Conservation (phyloP, 2,888 invertebrate genomes). For the Thera britannica region DNA sequence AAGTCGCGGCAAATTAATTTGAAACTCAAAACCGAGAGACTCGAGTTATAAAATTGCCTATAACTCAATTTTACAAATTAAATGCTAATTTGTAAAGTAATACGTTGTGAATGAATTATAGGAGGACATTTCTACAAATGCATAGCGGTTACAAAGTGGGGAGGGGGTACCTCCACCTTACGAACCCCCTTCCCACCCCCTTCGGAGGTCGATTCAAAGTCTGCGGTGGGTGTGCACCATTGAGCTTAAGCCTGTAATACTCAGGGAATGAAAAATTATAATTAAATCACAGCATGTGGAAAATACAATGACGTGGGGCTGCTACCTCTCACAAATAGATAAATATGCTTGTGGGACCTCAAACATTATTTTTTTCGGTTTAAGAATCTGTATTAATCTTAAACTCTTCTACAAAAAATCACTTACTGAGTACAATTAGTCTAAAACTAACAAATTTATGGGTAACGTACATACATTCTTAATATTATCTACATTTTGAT, state of each 20-base stretch:
- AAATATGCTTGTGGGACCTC: too few relatives aligned
- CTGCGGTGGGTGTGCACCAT: slow-evolving; percentile 23
- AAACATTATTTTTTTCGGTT: too few relatives aligned
- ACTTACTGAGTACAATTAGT: too few relatives aligned
- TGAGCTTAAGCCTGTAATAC: slow-evolving; percentile 6
- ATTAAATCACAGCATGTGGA: background rate
- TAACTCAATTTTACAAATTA: too few relatives aligned
- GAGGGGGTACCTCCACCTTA: background rate
- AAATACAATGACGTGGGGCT: background rate
- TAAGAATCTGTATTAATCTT: too few relatives aligned
- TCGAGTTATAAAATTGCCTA: too few relatives aligned
- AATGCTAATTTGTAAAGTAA: background rate
- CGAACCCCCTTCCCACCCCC: background rate
- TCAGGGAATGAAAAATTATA: slow-evolving; percentile 1
- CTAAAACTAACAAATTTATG: too few relatives aligned
- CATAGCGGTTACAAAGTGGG: slow-evolving; percentile 8
- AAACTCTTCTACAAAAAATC: too few relatives aligned
- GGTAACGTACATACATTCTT: too few relatives aligned
- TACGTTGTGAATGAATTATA: slow-evolving; percentile 20
- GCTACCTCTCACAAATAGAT: background rate
- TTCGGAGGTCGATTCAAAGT: slow-evolving; percentile 21
- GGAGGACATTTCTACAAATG: slow-evolving; percentile 4
- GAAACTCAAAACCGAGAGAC: too few relatives aligned
- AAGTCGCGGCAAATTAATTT: too few relatives aligned
- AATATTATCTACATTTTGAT: too few relatives aligned